Conservation (phyloP, 2,888 invertebrate genomes). For the Leucophenga maculata region DNA sequence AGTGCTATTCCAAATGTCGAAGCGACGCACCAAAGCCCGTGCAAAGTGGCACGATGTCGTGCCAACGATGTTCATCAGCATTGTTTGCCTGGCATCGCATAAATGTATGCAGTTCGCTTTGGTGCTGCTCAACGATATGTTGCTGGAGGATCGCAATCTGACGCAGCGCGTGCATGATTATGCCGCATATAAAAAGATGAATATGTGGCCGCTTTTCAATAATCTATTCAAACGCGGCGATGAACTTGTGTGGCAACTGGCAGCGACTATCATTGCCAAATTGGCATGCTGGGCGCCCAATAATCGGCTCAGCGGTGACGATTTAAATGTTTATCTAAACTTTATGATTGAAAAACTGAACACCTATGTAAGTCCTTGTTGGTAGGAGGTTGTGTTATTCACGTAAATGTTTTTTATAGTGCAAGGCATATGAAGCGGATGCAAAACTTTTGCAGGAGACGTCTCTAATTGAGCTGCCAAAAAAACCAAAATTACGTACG, state of each 20-base stretch:
- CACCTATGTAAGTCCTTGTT: slow-evolving; percentile 70
- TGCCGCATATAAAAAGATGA: slow-evolving; percentile 83
- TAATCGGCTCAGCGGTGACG: not conserved
- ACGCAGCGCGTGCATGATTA: slow-evolving; percentile 95
- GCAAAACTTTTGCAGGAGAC: no score
- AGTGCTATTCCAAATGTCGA: slow-evolving; percentile 85
- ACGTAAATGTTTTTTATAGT: not conserved
- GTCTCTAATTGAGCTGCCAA: no score
- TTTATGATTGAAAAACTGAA: slow-evolving; percentile 68
- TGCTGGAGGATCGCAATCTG: slow-evolving; percentile 92
- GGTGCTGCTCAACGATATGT: slow-evolving; percentile 95
- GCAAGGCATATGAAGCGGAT: no score
- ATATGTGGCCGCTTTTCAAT: slow-evolving; percentile 95
- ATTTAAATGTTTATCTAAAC: not conserved
- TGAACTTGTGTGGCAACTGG: slow-evolving; percentile 97
- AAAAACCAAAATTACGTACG: no score
- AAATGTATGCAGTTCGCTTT: slow-evolving; percentile 96
- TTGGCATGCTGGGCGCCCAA: slow-evolving; percentile 92
- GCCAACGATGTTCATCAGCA: slow-evolving; percentile 87
- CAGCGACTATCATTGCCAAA: slow-evolving; percentile 95
- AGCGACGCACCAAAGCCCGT: slow-evolving; percentile 50
- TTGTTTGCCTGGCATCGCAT: slow-evolving; percentile 96
- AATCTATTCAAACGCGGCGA: slow-evolving; percentile 94
- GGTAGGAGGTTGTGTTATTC: not conserved
- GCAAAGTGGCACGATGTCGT: slow-evolving; percentile 74